Conservation (phyloP, 2,113 vertebrate genomes). For the Serilophus lunatus region DNA sequence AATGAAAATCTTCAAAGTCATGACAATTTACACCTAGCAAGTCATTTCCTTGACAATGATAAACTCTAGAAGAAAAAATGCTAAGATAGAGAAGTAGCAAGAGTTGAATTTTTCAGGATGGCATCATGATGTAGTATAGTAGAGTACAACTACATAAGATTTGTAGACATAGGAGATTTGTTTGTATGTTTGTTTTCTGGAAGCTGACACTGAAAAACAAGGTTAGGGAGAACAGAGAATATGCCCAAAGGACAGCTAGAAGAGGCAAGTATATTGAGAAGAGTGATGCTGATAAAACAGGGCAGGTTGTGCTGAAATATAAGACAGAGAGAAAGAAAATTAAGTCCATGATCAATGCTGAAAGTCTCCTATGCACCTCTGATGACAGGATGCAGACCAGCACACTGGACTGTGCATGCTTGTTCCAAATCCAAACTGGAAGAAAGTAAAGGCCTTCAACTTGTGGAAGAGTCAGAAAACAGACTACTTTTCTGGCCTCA, state of each 20-base stretch:
- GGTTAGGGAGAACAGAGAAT: rapidly evolving
- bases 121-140: not conserved
- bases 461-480: not conserved
- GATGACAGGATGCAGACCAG: not conserved
- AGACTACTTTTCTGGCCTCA: not conserved
- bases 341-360: not conserved
- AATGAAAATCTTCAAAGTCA: not conserved
- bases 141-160: not conserved
- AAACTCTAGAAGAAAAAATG: not conserved
- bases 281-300: not conserved
- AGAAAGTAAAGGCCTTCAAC: not conserved
- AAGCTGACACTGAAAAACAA: not conserved
- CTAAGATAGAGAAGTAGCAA: not conserved
- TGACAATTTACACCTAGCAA: not conserved
- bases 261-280: not conserved
- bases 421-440: not conserved
- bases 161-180: not conserved
- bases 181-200: not conserved
- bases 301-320: not conserved
- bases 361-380: not conserved
- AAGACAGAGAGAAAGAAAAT: not conserved
- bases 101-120: not conserved
- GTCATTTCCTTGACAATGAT: not conserved
- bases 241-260: not conserved
- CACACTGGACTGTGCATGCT: not conserved